Conservation (phyloP, 2,888 invertebrate species). For the Acanthacorydalis orientalis region DNA sequence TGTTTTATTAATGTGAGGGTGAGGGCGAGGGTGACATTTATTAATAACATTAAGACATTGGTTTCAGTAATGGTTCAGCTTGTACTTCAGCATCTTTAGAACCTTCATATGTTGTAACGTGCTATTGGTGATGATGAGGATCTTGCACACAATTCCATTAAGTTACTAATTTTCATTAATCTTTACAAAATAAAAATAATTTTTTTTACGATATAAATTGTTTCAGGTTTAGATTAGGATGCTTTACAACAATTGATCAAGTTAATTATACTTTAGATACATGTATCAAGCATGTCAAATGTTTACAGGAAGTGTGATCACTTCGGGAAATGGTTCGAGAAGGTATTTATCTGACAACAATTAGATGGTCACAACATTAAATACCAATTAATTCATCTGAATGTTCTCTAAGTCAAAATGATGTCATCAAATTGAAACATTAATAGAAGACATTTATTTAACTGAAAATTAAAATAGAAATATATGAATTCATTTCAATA, state of each 20-base stretch:
- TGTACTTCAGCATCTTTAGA: slow-evolving; percentile 98
- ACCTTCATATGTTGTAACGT: slow-evolving; percentile 92
- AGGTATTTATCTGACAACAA: slow-evolving; percentile 89
- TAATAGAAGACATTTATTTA: too few species aligned
- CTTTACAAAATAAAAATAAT: background rate
- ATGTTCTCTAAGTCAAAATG: too few species aligned
- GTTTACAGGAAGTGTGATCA: slow-evolving; percentile 94
- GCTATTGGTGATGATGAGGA: slow-evolving; percentile 98
- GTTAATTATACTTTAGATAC: slow-evolving; percentile 89
- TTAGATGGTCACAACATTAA: slow-evolving; percentile 97
- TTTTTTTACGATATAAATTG: slow-evolving; percentile 5
- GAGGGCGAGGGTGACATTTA: too few species aligned
- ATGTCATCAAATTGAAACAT: too few species aligned
- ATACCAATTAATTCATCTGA: background rate
- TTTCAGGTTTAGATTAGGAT: slow-evolving; percentile 83
- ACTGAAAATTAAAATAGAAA: too few species aligned
- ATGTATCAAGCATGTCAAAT: slow-evolving; percentile 73
- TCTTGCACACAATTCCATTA: slow-evolving; percentile 95
- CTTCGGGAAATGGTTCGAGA: slow-evolving; percentile 99
- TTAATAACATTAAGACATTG: slow-evolving; percentile 96
- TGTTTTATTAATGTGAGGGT: slow-evolving; percentile 27
- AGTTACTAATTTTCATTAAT: too few species aligned
- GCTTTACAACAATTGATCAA: slow-evolving; percentile 91
- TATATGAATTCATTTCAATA: too few species aligned
- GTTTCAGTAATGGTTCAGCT: slow-evolving; percentile 93